These are phyloP conservation scores for Gerris lacustris DNA, from an alignment of 2,888 invertebrate species.

Conservation along the genomic window DNA sequence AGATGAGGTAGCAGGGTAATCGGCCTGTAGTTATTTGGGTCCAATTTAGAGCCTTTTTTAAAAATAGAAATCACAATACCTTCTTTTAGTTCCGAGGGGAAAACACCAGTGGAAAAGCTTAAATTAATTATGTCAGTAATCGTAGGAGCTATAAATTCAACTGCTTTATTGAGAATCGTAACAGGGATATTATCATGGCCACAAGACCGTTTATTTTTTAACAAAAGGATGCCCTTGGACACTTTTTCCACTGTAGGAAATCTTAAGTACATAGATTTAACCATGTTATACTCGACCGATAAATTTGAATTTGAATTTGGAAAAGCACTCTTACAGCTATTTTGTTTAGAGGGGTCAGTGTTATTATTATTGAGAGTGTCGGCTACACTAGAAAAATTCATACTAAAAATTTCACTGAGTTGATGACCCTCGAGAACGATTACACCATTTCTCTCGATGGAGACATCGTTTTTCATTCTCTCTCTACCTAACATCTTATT, in stretches of 20 bases:
- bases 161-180: background rate
- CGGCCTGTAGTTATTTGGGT: background rate
- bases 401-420: background rate
- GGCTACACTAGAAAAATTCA: too few relatives aligned
- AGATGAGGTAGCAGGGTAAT: background rate
- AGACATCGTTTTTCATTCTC: background rate
- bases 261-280: conserved; percentile 1
- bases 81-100: background rate
- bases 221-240: too few relatives aligned
- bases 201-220: background rate
- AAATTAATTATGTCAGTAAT: background rate
- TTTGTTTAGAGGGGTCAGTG: too few relatives aligned
- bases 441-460: background rate
- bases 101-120: background rate
- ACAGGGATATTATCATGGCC: background rate
- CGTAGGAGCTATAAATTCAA: background rate
- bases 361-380: too few relatives aligned
- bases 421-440: background rate
- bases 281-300: too few relatives aligned
- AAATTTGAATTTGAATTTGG: too few relatives aligned
- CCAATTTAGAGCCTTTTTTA: background rate
- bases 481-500: background rate
- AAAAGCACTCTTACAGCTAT: too few relatives aligned
- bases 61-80: background rate
- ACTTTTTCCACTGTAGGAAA: background rate